Conservation (phyloP, 2,888 invertebrate genomes). For the Mythimna vitellina region DNA sequence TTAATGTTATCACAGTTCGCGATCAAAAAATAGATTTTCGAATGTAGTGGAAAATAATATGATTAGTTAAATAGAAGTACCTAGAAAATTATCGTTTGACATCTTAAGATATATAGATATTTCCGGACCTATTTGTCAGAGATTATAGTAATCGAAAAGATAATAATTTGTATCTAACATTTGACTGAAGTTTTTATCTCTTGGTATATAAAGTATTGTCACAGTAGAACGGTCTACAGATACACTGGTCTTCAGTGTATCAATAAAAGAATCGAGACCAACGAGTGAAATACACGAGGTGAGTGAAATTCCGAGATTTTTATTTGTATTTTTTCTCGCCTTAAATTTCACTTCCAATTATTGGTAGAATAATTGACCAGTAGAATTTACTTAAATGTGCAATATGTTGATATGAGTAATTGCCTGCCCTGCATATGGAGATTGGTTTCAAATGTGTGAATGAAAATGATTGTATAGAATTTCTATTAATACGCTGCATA, state of each 20-base stretch:
- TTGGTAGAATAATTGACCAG: too few relatives aligned
- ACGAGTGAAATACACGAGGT: slow-evolving; percentile 55
- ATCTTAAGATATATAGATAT: slow-evolving; percentile 32
- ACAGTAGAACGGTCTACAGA: slow-evolving; percentile 65
- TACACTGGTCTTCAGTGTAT: slow-evolving; percentile 31
- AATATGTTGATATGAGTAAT: too few relatives aligned
- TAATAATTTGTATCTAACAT: slow-evolving; percentile 55
- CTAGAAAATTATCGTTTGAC: slow-evolving; percentile 6
- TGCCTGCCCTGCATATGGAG: too few relatives aligned
- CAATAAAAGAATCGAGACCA: slow-evolving; percentile 1
- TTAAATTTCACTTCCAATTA: too few relatives aligned
- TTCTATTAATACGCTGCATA: too few relatives aligned
- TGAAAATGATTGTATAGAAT: too few relatives aligned
- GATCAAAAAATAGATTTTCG: not conserved
- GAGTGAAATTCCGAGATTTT: slow-evolving; percentile 30
- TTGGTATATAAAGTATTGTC: slow-evolving; percentile 71
- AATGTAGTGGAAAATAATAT: slow-evolving; percentile 32
- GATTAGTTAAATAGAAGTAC: slow-evolving; percentile 16
- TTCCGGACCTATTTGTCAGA: slow-evolving; percentile 58
- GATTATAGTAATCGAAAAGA: slow-evolving; percentile 64
- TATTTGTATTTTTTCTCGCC: too few relatives aligned
- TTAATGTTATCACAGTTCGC: too few relatives aligned
- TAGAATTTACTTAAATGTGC: too few relatives aligned
- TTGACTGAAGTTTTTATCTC: slow-evolving; percentile 68
- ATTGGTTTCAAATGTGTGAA: too few relatives aligned